A percentile compares a stretch with the other conserved stretches of the same genome.
Evolutionary conservation across 2,888 invertebrate species (phyloP).

Genomic region (Colletes collaris): DNA sequence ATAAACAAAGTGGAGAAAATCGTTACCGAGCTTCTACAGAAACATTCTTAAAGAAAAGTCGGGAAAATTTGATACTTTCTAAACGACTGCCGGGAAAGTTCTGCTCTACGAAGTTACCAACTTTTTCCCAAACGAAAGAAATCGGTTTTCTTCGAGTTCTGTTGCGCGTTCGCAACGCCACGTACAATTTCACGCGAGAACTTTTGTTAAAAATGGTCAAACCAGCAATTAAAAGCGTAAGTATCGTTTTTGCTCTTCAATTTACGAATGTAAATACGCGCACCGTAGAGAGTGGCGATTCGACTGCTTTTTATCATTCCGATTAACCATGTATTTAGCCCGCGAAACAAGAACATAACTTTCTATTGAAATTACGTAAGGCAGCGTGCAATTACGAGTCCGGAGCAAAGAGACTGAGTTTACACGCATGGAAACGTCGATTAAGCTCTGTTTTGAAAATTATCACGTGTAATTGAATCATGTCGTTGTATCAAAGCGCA

Average conservation of each 20-base stretch:
- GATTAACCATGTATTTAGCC: slow-evolving; percentile 25
- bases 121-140: no score
- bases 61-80: no score
- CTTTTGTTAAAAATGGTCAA: neutral
- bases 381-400: slow-evolving; percentile 30
- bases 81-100: no score
- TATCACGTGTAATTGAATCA: slow-evolving; percentile 6
- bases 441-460: neutral
- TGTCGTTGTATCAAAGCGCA: neutral
- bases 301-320: slow-evolving; percentile 32
- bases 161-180: no score
- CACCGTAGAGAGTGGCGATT: slow-evolving; percentile 36
- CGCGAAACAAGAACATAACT: slow-evolving; percentile 38
- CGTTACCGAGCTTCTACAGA: no score
- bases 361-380: slow-evolving; percentile 50
- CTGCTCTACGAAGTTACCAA: no score
- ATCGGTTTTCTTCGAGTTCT: no score
- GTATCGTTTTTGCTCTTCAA: neutral
- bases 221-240: neutral
- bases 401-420: neutral
- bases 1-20: no score
- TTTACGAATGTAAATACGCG: neutral
- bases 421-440: neutral
- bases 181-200: neutral
- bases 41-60: no score